Conservation (phyloP, 2,113 vertebrate species). For the Paratilapia polleni region DNA sequence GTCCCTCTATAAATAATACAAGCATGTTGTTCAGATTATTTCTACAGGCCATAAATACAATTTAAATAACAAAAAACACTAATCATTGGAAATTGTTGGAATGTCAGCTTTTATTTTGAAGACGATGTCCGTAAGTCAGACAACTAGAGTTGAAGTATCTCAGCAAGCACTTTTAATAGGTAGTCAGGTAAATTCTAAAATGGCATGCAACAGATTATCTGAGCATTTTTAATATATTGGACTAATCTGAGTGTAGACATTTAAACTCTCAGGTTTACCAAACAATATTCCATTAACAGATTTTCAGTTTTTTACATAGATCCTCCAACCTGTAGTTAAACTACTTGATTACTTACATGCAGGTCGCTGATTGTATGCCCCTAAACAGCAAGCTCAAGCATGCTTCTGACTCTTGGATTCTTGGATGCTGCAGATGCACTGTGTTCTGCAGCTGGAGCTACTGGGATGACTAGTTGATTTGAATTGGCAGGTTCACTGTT, state of each 20-base stretch:
- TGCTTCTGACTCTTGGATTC: not conserved
- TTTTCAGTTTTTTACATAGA: not conserved
- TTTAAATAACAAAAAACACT: not conserved
- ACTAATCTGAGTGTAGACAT: not conserved
- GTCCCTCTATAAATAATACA: too few relatives aligned
- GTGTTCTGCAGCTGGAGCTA: conserved; percentile 23
- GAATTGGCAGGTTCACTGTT: conserved; percentile 30
- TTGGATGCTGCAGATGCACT: conserved; percentile 1
- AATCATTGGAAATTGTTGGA: not conserved
- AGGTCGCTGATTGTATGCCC: not conserved
- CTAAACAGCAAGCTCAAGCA: not conserved
- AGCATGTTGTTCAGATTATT: not conserved
- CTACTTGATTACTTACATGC: not conserved
- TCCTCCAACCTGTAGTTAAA: not conserved
- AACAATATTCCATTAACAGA: not conserved
- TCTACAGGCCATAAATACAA: not conserved
- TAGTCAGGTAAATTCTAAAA: not conserved
- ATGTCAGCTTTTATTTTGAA: accelerated
- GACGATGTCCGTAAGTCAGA: too few relatives aligned
- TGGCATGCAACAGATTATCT: accelerated
- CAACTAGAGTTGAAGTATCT: not conserved
- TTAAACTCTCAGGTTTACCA: not conserved
- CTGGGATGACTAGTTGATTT: not conserved
- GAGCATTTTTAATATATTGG: not conserved
- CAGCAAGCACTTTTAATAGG: not conserved